phyloP scores from a whole-genome alignment of 2,113 vertebrate species.

The Bujurquina vittata region DNA sequence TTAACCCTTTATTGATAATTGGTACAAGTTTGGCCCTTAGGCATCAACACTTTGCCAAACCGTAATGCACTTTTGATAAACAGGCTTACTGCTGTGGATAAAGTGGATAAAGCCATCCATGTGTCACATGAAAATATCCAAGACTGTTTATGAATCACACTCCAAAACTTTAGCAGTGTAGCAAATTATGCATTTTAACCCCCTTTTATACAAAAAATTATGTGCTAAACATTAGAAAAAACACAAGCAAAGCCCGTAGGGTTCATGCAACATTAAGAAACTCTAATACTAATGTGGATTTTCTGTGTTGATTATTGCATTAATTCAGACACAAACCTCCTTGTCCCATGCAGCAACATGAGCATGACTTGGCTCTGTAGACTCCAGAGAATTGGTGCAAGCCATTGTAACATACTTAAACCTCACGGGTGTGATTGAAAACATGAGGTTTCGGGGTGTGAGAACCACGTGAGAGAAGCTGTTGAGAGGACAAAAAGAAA shows the following conservation, averaged over 20 bases:
- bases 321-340: conserved; percentile 67
- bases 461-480: conserved; percentile 75
- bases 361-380: conserved; percentile 60
- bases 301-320: conserved; percentile 53
- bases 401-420: conserved; percentile 64
- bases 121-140: conserved; percentile 49
- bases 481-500: conserved; percentile 72
- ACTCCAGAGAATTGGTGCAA: conserved; percentile 55
- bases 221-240: not conserved
- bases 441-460: conserved; percentile 73
- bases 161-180: conserved; percentile 7
- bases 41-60: conserved; percentile 59
- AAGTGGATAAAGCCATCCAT: conserved; percentile 34
- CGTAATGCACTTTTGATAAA: conserved; percentile 47
- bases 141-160: conserved; percentile 3
- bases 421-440: conserved; percentile 73
- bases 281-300: conserved; percentile 9
- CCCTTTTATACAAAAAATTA: not conserved
- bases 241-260: conserved; percentile 9
- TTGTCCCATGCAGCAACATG: conserved; percentile 59
- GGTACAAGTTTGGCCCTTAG: conserved; percentile 42
- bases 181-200: not conserved
- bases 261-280: not conserved
- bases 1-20: conserved; percentile 76
- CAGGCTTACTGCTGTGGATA: conserved; percentile 32